Conservation (phyloP, 2,888 invertebrate species). For the Microplitis deprimator region DNA sequence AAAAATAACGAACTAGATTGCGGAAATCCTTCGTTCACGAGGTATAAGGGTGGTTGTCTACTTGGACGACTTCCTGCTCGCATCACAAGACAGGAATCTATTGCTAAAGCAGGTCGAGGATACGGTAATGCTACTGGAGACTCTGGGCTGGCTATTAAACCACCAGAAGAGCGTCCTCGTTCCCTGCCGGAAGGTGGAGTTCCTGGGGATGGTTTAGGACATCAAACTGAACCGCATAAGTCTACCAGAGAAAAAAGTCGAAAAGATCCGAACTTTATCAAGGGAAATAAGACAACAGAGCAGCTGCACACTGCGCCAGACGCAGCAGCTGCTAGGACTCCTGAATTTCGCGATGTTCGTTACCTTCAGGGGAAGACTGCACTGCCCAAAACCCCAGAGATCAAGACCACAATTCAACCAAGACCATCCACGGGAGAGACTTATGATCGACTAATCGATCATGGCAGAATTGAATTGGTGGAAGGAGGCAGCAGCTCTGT, state of each 20-base stretch:
- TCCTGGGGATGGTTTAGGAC: conserved; percentile 29
- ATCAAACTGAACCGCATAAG: neutral
- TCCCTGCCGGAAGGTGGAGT: conserved; percentile 28
- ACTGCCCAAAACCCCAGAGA: neutral
- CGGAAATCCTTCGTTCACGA: conserved; percentile 44
- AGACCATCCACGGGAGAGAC: neutral
- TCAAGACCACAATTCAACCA: neutral
- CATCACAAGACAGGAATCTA: conserved; percentile 15
- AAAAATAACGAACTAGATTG: conserved; percentile 43
- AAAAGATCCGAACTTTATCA: neutral
- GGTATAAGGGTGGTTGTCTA: conserved; percentile 41
- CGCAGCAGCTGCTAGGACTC: neutral
- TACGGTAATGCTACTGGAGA: neutral
- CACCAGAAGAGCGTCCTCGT: conserved; percentile 8
- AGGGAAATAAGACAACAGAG: neutral
- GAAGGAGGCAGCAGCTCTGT: neutral
- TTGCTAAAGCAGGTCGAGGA: neutral
- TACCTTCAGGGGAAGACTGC: neutral
- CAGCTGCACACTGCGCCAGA: neutral
- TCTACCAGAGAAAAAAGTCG: neutral
- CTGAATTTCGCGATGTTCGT: neutral
- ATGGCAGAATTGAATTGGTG: neutral
- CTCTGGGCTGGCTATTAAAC: conserved; percentile 19
- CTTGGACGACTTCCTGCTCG: conserved; percentile 41
- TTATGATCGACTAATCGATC: neutral